phyloP scores from a whole-genome alignment of 2,797 vertebrate species.

The Acanthis flammea region DNA sequence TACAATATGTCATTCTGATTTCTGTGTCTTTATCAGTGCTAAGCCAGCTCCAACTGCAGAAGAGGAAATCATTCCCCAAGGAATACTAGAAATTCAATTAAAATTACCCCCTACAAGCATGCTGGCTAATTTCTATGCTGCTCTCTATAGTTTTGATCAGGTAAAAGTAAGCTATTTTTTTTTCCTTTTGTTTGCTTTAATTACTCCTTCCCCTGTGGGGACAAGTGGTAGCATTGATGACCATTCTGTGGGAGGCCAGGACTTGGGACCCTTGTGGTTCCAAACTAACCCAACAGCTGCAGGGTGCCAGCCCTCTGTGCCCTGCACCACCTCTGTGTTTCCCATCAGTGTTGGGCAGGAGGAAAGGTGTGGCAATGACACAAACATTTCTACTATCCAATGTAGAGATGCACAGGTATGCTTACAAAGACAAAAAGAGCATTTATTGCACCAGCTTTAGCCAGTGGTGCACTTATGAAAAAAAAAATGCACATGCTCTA shows the following conservation, averaged over 20 bases:
- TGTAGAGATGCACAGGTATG: too few relatives aligned
- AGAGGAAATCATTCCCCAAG: conserved; percentile 81
- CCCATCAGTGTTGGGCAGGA: not conserved
- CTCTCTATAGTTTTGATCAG: conserved; percentile 83
- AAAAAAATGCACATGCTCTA: not conserved
- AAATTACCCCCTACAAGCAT: conserved; percentile 84
- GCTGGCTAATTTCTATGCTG: conserved; percentile 81
- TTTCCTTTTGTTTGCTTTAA: not conserved
- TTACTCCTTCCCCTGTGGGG: not conserved
- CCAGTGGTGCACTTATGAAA: not conserved
- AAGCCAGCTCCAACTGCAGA: conserved; percentile 73
- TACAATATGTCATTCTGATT: conserved; percentile 75
- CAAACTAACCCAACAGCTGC: not conserved
- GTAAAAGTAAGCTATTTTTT: conserved; percentile 49
- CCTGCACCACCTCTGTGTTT: not conserved
- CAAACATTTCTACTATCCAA: not conserved
- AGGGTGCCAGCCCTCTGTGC: not conserved
- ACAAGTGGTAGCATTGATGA: not conserved
- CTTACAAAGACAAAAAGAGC: not conserved
- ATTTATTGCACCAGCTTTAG: not conserved
- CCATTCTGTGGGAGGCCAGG: not conserved
- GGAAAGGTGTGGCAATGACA: not conserved
- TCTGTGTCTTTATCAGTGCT: conserved; percentile 83
- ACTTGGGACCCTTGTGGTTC: not conserved
- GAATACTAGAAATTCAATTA: conserved; percentile 84